These are phyloP conservation scores for Phyllostomus discolor DNA, from an alignment of 2,113 vertebrate genomes.

Conservation along the genomic window DNA sequence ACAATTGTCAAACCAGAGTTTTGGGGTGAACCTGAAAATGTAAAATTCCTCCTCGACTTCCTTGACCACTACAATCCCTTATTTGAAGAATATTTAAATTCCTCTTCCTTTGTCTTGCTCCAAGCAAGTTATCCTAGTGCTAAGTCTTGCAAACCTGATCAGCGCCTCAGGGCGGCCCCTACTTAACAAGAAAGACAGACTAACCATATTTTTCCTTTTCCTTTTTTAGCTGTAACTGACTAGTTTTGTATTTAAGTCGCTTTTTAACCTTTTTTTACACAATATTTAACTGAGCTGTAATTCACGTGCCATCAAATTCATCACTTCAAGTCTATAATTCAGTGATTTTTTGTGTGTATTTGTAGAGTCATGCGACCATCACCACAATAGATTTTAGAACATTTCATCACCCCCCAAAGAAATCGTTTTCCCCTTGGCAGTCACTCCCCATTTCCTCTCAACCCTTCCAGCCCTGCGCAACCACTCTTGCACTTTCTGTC, in stretches of 20 bases:
- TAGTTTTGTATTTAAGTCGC: neutral
- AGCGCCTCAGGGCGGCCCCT: neutral
- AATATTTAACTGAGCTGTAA: constrained; percentile 3
- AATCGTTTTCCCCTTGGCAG: neutral
- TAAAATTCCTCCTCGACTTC: neutral
- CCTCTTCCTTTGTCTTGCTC: neutral
- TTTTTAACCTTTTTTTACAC: neutral
- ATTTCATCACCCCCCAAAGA: neutral
- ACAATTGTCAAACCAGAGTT: neutral
- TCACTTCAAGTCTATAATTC: neutral
- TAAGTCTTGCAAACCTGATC: neutral
- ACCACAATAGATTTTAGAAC: neutral
- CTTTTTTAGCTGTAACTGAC: neutral
- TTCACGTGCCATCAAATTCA: neutral
- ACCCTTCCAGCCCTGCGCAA: neutral
- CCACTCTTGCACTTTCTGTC: neutral
- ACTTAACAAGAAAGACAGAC: neutral
- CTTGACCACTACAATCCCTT: neutral
- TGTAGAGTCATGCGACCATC: neutral
- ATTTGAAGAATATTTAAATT: neutral
- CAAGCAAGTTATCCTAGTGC: neutral
- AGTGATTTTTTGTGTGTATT: neutral
- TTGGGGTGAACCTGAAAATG: neutral
- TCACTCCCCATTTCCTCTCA: neutral
- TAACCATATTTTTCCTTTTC: neutral